These are phyloP conservation scores for Brevimyrus niger DNA, from an alignment of 2,113 vertebrate species.

Conservation along the genomic window DNA sequence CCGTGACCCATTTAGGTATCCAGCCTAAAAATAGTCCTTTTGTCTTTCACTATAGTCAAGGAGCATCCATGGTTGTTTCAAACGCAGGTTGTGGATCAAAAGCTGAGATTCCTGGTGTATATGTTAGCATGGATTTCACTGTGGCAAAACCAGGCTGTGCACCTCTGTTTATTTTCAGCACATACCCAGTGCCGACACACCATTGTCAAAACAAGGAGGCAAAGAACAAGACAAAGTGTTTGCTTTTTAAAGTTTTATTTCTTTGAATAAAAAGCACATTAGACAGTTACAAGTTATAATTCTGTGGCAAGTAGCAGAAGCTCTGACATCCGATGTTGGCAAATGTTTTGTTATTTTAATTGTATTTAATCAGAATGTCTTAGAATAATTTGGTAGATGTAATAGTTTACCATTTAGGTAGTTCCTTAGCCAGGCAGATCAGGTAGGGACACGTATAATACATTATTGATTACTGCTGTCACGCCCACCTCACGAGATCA, in stretches of 20 bases:
- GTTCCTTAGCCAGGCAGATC: not conserved
- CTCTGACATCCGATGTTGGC: not conserved
- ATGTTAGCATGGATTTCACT: not conserved
- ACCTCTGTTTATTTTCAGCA: not conserved
- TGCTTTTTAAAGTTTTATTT: not conserved
- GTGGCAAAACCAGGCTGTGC: not conserved
- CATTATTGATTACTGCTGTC: not conserved
- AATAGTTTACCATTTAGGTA: not conserved
- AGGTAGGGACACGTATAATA: not conserved
- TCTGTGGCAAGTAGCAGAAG: not conserved
- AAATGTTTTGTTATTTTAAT: not conserved
- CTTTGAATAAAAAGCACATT: not conserved
- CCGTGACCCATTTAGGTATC: not conserved
- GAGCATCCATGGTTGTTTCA: not conserved
- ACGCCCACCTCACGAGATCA: too few relatives aligned
- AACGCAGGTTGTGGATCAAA: not conserved
- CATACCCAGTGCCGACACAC: not conserved
- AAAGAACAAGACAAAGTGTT: not conserved
- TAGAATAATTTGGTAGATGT: not conserved
- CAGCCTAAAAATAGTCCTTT: not conserved
- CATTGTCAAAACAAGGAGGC: not conserved
- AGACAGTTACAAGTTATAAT: not conserved
- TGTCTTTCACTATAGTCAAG: not conserved
- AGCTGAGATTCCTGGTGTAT: not conserved
- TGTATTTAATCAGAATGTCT: not conserved